These are phyloP conservation scores for Mionectes olivaceus DNA, from an alignment of 2,797 vertebrate species.

Conservation along the genomic window DNA sequence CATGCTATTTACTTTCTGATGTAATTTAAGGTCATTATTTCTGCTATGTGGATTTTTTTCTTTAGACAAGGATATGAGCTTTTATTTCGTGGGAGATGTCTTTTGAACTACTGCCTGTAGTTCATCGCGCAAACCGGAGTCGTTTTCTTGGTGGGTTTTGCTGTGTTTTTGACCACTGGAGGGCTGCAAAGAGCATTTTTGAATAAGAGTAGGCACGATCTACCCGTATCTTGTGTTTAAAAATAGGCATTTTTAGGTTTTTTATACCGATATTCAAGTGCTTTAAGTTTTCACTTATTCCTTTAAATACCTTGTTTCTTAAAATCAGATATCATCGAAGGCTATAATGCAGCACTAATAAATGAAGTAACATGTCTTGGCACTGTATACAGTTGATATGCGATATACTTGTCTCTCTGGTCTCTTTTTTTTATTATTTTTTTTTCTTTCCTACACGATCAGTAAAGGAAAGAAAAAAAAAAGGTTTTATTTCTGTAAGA, in stretches of 20 bases:
- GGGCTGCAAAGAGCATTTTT: constrained; percentile 77
- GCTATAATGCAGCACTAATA: not conserved
- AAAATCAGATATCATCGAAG: not conserved
- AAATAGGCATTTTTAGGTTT: constrained; percentile 35
- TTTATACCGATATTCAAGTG: not conserved
- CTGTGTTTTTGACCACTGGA: constrained; percentile 60
- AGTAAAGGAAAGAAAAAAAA: not conserved
- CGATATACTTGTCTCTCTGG: not conserved
- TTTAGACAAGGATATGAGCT: not conserved
- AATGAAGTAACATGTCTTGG: not conserved
- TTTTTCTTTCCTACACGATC: not conserved
- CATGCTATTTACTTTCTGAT: not conserved
- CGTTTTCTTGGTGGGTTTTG: not conserved
- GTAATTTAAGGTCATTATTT: not conserved
- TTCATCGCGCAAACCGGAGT: not conserved
- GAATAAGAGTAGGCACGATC: not conserved
- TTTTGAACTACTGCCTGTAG: not conserved
- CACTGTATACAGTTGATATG: not conserved
- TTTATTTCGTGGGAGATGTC: not conserved
- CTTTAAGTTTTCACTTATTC: not conserved
- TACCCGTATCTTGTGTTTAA: constrained; percentile 3
- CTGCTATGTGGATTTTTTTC: not conserved
- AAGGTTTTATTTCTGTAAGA: not conserved
- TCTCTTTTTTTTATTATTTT: not conserved
- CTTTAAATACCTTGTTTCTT: not conserved